These are phyloP conservation scores for Antrozous pallidus DNA, from an alignment of 2,797 vertebrate species.

Conservation along the genomic window DNA sequence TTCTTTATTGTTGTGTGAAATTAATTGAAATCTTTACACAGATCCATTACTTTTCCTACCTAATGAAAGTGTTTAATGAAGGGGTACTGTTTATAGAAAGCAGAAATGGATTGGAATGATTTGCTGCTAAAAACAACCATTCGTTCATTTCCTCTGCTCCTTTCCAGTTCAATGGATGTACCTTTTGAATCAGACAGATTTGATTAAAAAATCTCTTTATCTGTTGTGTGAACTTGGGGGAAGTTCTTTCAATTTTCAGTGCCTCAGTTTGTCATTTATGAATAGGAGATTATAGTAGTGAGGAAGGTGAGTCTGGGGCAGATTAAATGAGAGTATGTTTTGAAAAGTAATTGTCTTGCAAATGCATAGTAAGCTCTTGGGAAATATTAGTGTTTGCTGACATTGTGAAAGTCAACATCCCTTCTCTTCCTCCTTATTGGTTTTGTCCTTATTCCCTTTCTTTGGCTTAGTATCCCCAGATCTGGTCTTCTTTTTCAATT, in stretches of 20 bases:
- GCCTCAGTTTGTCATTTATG: background rate
- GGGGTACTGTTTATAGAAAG: background rate
- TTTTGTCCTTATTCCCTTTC: background rate
- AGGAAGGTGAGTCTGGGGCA: background rate
- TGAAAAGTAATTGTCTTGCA: background rate
- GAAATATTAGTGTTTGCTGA: background rate
- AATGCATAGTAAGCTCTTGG: background rate
- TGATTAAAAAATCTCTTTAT: background rate
- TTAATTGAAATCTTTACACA: constrained; percentile 44
- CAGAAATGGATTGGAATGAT: background rate
- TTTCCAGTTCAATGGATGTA: background rate
- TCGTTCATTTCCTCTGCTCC: background rate
- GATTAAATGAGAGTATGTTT: background rate
- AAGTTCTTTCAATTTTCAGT: background rate
- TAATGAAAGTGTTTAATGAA: constrained; percentile 48
- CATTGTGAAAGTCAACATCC: background rate
- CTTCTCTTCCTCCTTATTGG: background rate
- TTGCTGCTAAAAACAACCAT: background rate
- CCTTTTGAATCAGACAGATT: background rate
- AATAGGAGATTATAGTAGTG: background rate
- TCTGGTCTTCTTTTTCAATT: background rate
- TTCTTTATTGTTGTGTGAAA: constrained; percentile 28
- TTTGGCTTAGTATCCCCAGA: background rate
- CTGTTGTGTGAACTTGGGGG: background rate
- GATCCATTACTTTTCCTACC: constrained; percentile 13